Base-by-base conservation (phyloP, 2,113 vertebrate genomes). In the Lycaon pictus region DNA sequence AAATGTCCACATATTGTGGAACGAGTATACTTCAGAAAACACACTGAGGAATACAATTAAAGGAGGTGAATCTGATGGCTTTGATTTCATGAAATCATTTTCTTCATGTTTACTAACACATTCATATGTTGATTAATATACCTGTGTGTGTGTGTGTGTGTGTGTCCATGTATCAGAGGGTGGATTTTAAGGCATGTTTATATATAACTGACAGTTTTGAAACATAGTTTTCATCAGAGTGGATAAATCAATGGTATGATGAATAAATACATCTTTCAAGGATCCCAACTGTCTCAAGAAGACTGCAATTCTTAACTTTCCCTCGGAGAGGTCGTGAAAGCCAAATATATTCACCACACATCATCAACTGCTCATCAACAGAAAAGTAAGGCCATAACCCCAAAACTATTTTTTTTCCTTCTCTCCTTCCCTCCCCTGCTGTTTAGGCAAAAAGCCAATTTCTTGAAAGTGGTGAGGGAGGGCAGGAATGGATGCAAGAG, bases 401-500 rank as follows among this genome's bases (percentile, higher is more conserved):
- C 81, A 60, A 85, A 35, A 43, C 25, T 55, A 1, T 72, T 76
- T 88, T 92, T 92, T 74, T 58, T 65, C 27, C 51, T 53, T 74
- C 9, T 23, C 35, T 25, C 81, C 63, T 65, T 23, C 17, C 9
- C 37, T 76, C 29, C 29, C 10, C 60, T 81, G 83, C 74, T 13
- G 17, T 93, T 93, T 65, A 90, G 97, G 98, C 85, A 91, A 95
- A 95, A 32, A n/a, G 92, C 92, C 90, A 98, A 3, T 92, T 95
- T 95, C 84, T 95, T 74, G 76, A 84, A 92, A 67, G 20, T 56
- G 27, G n/a, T 72, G 48, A 69, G 84, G 82, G 80, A 92, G 56
- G 88, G 62, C 55, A 89, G 37, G 69, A 72, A 53, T 79, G 71
- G n/a, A 84, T 82, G 37, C 63, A 63, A 94, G 55, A 23, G 62